Conservation (phyloP, 2,888 invertebrate genomes). For the Torymus texanus region DNA sequence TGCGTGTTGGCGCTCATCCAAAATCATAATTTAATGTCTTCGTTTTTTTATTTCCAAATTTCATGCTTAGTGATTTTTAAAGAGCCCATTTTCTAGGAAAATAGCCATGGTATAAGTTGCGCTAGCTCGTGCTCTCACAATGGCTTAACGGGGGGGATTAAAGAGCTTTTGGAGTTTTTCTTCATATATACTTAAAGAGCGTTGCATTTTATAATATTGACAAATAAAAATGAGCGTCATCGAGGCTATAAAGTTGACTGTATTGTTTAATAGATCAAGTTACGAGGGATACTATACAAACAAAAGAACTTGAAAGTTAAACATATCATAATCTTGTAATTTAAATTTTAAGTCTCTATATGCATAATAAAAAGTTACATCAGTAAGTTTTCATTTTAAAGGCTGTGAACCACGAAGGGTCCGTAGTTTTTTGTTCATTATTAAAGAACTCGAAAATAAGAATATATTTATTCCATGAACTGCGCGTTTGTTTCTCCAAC, state of each 20-base stretch:
- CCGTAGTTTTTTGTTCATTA: no score
- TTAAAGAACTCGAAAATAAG: no score
- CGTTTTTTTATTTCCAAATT: constrained; percentile 35
- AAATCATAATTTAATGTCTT: constrained; percentile 46
- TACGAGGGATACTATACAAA: no score
- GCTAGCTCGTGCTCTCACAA: not conserved
- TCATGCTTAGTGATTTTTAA: constrained; percentile 49
- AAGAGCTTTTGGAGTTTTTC: constrained; percentile 4
- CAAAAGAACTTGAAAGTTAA: no score
- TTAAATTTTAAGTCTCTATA: no score
- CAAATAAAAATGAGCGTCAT: constrained; percentile 14
- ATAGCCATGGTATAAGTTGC: constrained; percentile 28
- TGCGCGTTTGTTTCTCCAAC: no score
- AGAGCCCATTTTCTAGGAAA: constrained; percentile 38
- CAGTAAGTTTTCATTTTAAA: no score
- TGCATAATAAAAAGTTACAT: no score
- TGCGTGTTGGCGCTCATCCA: constrained; percentile 28
- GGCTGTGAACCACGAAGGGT: no score
- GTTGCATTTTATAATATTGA: constrained; percentile 3
- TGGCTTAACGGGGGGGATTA: constrained; percentile 8
- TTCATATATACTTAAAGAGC: constrained; percentile 27
- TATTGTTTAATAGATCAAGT: no score
- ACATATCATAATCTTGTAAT: no score
- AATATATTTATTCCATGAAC: no score
- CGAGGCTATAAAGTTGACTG: not conserved